Conservation (phyloP, 2,888 invertebrate species). For the Cephus nigrinus region DNA sequence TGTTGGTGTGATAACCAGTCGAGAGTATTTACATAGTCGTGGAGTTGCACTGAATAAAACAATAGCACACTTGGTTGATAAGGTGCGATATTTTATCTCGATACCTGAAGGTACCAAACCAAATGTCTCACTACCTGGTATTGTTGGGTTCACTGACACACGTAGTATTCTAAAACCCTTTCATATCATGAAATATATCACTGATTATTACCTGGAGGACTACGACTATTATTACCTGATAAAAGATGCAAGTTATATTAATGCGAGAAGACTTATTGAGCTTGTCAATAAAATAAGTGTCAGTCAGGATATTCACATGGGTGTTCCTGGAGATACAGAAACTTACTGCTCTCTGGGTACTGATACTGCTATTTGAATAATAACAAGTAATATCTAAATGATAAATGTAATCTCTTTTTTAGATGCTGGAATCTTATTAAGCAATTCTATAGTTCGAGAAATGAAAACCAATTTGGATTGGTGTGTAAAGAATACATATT, state of each 20-base stretch:
- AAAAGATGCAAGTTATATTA: conserved; percentile 86
- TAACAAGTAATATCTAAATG: neutral
- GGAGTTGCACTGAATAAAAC: conserved; percentile 91
- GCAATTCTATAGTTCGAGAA: conserved; percentile 85
- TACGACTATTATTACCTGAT: conserved; percentile 94
- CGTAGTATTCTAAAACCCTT: conserved; percentile 82
- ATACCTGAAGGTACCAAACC: conserved; percentile 68
- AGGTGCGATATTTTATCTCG: conserved; percentile 83
- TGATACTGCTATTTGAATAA: neutral
- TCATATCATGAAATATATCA: conserved; percentile 89
- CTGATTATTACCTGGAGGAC: conserved; percentile 88
- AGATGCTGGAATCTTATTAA: conserved; percentile 89
- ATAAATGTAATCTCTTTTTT: conserved; percentile 57
- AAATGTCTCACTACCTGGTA: conserved; percentile 73
- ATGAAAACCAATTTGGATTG: conserved; percentile 85
- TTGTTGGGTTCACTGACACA: conserved; percentile 89
- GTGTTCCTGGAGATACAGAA: conserved; percentile 72
- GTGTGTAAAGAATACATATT: conserved; percentile 89
- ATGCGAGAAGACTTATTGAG: conserved; percentile 79
- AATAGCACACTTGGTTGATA: conserved; percentile 84
- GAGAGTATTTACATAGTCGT: conserved; percentile 77
- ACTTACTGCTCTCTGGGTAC: conserved; percentile 78
- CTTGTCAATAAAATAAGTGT: conserved; percentile 84
- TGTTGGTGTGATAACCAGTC: conserved; percentile 85
- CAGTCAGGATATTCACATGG: conserved; percentile 87